A percentile compares a stretch with the other conserved stretches of the same genome.
Evolutionary conservation across 1,140 invertebrate species (phyloP).

Genomic region (Zeugodacus cucurbitae): DNA sequence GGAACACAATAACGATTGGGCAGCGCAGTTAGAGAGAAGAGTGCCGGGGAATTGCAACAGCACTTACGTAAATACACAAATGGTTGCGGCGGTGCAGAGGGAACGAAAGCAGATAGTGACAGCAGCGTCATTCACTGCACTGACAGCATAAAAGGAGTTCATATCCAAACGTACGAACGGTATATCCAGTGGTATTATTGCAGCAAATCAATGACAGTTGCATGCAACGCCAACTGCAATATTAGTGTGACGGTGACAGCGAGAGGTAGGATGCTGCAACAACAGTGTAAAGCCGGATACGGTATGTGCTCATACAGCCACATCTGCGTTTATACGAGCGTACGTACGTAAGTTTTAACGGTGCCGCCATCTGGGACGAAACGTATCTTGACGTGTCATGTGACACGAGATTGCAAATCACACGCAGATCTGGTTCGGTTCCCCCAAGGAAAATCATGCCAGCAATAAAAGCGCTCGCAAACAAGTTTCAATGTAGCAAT

Average conservation of each 20-base stretch:
- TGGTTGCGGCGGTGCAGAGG: background rate
- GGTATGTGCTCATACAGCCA: background rate
- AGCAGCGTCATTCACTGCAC: background rate
- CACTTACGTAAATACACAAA: background rate
- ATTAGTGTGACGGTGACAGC: background rate
- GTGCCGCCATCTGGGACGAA: background rate
- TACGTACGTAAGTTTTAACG: background rate
- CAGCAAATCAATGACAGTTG: constrained; percentile 28
- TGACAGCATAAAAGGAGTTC: background rate
- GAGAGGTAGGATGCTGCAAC: background rate
- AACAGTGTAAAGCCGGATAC: background rate
- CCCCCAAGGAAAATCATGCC: background rate
- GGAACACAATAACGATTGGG: background rate
- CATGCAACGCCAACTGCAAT: constrained; percentile 4
- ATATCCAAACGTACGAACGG: background rate
- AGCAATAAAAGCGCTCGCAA: background rate
- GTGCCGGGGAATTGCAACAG: background rate
- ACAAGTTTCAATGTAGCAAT: background rate
- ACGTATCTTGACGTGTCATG: background rate
- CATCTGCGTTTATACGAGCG: background rate
- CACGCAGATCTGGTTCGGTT: background rate
- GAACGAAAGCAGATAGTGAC: background rate
- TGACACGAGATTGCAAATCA: background rate
- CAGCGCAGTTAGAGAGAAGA: background rate
- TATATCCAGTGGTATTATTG: background rate